Base-by-base conservation (phyloP, 2,113 vertebrate species). In the Suricata suricatta region DNA sequence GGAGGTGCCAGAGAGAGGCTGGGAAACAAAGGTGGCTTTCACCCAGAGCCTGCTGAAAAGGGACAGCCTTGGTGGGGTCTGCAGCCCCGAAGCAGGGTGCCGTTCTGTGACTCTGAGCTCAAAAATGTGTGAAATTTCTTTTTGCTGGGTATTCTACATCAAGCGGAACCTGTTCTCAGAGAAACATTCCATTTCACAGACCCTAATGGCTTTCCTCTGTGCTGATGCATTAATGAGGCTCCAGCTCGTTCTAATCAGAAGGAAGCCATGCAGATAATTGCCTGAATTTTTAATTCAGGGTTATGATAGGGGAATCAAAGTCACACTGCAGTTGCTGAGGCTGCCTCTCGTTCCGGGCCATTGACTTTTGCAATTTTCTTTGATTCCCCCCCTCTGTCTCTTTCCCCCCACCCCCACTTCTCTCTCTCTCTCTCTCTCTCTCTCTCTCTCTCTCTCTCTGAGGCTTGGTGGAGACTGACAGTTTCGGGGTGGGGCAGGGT, bases 251-350 rank as follows among this genome's bases (percentile, higher is more conserved):
- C 99, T 99, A 99, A 99, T 99, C 98, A 98, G 99, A 98, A 99
- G 99, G 99, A 99, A 99, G 99, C 99, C 99, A 99, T 99, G 99
- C 99, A 99, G 99, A 99, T 99, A 99, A 99, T 99, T 99, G 99
- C 99, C 97, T 99, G 99, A 99, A 99, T 99, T 99, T 99, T 99
- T 99, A 99, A 99, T 99, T 99, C 98, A 92, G 98, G 98, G 99
- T 98, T 98, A 99, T 99, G 99, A 99, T 99, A 99, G 98, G 98
- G 98, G 98, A 99, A 99, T 99, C 98, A 99, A 99, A 99, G 99
- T 99, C 99, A 99, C 98, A 99, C 98, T 98, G 98, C 98, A 95
- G 98, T 98, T 97, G 98, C 98, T 93, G 98, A 98, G 98, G 98
- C 98, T 64, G 98, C 96, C 98, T 96, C 98, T 69, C 80, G 99